A percentile compares a stretch with the other conserved stretches of the same genome.
These are phyloP conservation scores for Tarsius wallacei DNA, from an alignment of 2,797 vertebrate genomes.

Conservation along the genomic window DNA sequence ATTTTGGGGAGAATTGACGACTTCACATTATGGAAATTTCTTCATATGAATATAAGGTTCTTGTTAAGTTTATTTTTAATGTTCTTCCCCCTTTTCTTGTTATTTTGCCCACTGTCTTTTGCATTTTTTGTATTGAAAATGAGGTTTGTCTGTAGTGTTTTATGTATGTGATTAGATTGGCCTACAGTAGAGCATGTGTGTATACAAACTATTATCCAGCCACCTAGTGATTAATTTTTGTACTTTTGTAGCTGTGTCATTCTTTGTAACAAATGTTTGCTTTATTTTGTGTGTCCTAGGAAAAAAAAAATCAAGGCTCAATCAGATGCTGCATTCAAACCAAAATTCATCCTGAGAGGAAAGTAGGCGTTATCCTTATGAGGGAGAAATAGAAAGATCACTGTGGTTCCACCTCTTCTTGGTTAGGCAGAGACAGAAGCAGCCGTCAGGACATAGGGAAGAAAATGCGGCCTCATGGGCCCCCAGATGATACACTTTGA, in stretches of 20 bases:
- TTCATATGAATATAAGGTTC: neutral
- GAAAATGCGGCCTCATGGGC: neutral
- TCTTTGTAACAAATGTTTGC: neutral
- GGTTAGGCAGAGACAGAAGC: neutral
- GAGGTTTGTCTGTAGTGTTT: neutral
- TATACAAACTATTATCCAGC: neutral
- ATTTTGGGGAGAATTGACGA: neutral
- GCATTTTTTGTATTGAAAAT: neutral
- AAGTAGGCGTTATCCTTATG: neutral
- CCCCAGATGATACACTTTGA: neutral
- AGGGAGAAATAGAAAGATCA: neutral
- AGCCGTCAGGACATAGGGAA: neutral
- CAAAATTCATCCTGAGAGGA: neutral
- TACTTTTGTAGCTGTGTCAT: neutral
- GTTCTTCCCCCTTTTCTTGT: neutral
- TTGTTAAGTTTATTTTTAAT: slow-evolving; percentile 5
- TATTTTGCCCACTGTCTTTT: neutral
- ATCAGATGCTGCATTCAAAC: slow-evolving; percentile 1
- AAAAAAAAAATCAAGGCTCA: neutral
- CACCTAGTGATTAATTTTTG: neutral
- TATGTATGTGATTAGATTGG: neutral
- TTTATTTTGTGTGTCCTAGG: neutral
- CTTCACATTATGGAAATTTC: neutral
- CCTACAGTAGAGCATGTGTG: too few species aligned
- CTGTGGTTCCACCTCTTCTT: neutral